Evolutionary conservation across 2,888 invertebrate species (phyloP), one percentile per base, ranked within the genome.

Genomic region (Orthosia incerta): DNA sequence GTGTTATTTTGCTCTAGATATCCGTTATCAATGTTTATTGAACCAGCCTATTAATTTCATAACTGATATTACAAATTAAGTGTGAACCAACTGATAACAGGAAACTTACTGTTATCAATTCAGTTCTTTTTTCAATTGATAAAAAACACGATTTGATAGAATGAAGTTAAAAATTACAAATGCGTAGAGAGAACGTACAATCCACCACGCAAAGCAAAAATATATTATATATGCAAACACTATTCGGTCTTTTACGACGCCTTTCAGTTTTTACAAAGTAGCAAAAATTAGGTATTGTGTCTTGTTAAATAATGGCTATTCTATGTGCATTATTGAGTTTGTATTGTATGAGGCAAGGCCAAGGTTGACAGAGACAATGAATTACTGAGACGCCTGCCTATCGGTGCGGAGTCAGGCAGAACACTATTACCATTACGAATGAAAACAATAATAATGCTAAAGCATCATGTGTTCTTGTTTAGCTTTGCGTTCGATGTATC

Each of bases 361-460:
- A 80, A 81, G 82, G 82, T 60, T 65, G 61, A 7, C 74, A 46
- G 31, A 79, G 59, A 79, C 80, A 82, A 84, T 70, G 53, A 51
- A 76, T 69, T 61, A 61, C 63, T 59, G 61, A 69, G 69, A 68
- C 62, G 74, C 59, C 53, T 74, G 81, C 20, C 71, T 65, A 72
- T 65, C 53, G 72, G 62, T 72, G 81, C 76, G 74, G 18, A 83
- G 67, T 74, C 64, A 61, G 59, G 65, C 79, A 59, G 39, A 62
- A 83, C 62, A 57, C 50, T 65, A 13, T 68, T 51, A 66, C 56
- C 62, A 69, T 67, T 48, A n/a, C 51, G 18, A 4, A 55, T 46
- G 23, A 60, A 53, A 66, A 63, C 56, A 79, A 31, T 31, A 56
- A 66, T 65, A 65, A 39, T 39, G 46, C 55, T 20, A 51, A 72